phyloP scores from a whole-genome alignment of 2,113 vertebrate genomes.

The Bufo gargarizans region DNA sequence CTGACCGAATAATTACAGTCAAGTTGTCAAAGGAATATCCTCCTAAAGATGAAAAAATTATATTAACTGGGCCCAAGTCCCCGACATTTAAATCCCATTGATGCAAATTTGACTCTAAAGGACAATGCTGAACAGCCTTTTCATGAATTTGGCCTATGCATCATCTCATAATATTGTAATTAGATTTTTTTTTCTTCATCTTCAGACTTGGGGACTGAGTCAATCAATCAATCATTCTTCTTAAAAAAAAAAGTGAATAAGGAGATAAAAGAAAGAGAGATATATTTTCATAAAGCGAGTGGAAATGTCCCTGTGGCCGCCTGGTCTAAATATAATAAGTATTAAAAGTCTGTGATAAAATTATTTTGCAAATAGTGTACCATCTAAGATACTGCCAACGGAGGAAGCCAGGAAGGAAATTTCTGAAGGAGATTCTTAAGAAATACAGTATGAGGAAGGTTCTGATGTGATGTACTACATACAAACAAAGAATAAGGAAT shows the following conservation, averaged over 20 bases:
- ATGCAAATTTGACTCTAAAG: conserved; percentile 24
- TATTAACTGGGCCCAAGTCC: conserved; percentile 4
- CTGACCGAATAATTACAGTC: background rate
- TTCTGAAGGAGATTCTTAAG: background rate
- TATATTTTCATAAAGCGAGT: conserved; percentile 21
- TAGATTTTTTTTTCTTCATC: conserved; percentile 19
- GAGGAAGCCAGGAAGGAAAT: background rate
- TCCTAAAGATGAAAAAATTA: background rate
- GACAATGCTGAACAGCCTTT: conserved; percentile 27
- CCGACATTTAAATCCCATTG: conserved; percentile 8
- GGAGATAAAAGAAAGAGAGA: conserved; percentile 1
- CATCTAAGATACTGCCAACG: conserved; percentile 5
- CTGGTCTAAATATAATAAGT: conserved; percentile 27
- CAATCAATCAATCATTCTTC: conserved; percentile 29
- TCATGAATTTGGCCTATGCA: conserved; percentile 36
- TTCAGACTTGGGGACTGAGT: conserved; percentile 11
- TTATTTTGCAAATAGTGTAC: background rate
- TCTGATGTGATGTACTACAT: background rate
- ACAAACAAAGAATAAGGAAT: conserved; percentile 7
- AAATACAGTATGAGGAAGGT: background rate
- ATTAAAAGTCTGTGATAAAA: conserved; percentile 39
- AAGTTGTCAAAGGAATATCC: background rate
- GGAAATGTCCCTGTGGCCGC: conserved; percentile 5
- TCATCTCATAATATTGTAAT: conserved; percentile 38
- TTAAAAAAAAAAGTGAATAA: background rate